These are phyloP conservation scores for Ammodytes marinus DNA, from an alignment of 2,113 vertebrate genomes.

Conservation along the genomic window DNA sequence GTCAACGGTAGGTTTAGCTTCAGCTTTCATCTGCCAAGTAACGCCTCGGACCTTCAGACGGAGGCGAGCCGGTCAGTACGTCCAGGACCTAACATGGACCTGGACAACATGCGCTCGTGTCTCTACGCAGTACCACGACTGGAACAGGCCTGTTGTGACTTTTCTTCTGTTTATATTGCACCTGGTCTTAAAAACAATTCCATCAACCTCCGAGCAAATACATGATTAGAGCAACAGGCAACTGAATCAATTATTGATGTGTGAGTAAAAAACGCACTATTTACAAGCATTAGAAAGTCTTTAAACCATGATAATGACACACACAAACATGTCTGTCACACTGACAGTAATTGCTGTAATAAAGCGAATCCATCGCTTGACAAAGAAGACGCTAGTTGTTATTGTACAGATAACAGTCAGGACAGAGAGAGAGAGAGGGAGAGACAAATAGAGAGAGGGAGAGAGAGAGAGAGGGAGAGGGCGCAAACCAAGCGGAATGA, in stretches of 20 bases:
- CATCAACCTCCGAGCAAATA: not conserved
- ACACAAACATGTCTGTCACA: slow-evolving; percentile 85
- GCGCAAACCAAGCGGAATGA: slow-evolving; percentile 88
- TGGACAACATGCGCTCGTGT: slow-evolving; percentile 18
- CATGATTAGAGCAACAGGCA: not conserved
- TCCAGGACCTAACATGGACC: slow-evolving; percentile 16
- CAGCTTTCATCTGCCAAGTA: slow-evolving; percentile 83
- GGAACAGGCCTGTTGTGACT: not conserved
- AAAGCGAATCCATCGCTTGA: slow-evolving; percentile 82
- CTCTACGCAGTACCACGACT: not conserved
- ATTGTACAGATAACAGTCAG: slow-evolving; percentile 73
- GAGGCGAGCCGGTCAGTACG: slow-evolving; percentile 27
- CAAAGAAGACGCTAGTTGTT: slow-evolving; percentile 68
- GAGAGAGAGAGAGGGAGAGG: slow-evolving; percentile 58
- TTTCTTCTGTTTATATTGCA: not conserved
- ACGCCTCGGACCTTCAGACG: slow-evolving; percentile 73
- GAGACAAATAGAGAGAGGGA: not conserved
- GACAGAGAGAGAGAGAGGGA: slow-evolving; percentile 17
- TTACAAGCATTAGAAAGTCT: slow-evolving; percentile 74
- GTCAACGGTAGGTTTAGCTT: slow-evolving; percentile 87
- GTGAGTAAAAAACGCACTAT: slow-evolving; percentile 47
- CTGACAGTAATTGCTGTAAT: slow-evolving; percentile 91
- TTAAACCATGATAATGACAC: slow-evolving; percentile 72
- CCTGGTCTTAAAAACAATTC: not conserved
- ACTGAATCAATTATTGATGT: not conserved